Evolutionary conservation across 2,113 vertebrate species (phyloP).

Genomic region (Ictidomys tridecemlineatus): DNA sequence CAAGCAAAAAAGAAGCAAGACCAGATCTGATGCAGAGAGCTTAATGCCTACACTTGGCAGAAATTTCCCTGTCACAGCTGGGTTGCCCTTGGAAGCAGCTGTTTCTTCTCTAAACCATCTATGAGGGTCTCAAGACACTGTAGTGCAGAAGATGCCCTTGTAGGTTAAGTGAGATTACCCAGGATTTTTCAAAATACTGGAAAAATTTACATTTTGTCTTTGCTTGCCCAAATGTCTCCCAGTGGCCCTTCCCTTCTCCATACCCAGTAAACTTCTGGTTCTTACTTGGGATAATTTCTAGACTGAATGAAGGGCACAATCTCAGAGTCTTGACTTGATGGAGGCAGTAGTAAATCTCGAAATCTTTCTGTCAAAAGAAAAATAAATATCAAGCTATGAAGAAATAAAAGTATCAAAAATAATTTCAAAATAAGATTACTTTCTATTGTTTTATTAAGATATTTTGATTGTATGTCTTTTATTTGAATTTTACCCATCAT

Average conservation of each 20-base stretch:
- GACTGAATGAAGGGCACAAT: conserved; percentile 95
- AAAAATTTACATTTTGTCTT: not conserved
- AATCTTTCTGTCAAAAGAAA: conserved; percentile 92
- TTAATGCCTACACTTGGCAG: not conserved
- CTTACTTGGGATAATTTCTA: conserved; percentile 95
- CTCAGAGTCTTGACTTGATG: conserved; percentile 89
- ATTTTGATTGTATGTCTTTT: not conserved
- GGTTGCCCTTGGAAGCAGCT: rapidly evolving
- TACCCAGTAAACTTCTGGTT: conserved; percentile 71
- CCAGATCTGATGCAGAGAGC: conserved; percentile 51
- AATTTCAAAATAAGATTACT: conserved; percentile 14
- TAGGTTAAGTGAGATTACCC: conserved; percentile 31
- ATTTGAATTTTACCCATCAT: not conserved
- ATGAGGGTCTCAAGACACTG: not conserved
- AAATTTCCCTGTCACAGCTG: conserved; percentile 10
- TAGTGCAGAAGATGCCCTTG: not conserved
- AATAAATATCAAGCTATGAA: conserved; percentile 60
- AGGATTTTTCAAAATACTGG: conserved; percentile 40
- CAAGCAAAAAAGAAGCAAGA: conserved; percentile 63
- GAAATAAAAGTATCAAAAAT: conserved; percentile 11
- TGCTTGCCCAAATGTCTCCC: not conserved
- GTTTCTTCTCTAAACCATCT: not conserved
- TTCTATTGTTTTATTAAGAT: not conserved
- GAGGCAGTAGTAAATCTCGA: conserved; percentile 92
- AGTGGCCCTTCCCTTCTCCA: not conserved